Base-by-base conservation (phyloP, 2,888 invertebrate species). In the Cabera pusaria region DNA sequence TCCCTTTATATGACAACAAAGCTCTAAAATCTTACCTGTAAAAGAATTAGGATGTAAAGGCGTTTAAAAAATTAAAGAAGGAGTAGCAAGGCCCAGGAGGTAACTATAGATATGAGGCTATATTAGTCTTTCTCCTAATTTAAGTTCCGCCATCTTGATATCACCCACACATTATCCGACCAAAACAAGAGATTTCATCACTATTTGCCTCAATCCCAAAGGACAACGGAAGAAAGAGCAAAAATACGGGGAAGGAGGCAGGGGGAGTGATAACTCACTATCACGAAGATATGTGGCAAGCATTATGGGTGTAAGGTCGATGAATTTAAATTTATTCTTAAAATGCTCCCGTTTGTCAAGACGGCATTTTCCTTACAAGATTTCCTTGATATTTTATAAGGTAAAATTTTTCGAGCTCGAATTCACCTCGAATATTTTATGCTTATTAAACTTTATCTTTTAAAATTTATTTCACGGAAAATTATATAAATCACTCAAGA, bases 321-420 rank as follows among this genome's bases (percentile, higher is more conserved):
- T 64, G 56, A 62, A 62, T 65, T 64, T 62, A 61, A 64, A 64
- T 62, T 62, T 61, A 57, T 56, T 55, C 53, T 49, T 52, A 59
- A 59, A 60, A 54, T 48, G 59, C 46, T 41, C 12, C 35, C 50
- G 53, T 56, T 57, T 56, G 56, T 63, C 52, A 54, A 32, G 26
- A 19, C 18, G 23, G 39, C 24, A 21, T 45, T 51, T 39, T 21
- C 40, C 44, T 44, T 43, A 39, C 43, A 44, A 35, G 28, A 34
- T 39, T 43, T 32, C 26, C 28, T 23, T 36, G 25, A 37, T 18
- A 25, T 29, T 28, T 28, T 9, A 27, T 26, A 22, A 2, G 29
- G 17, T 21, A 9, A 10, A 23, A 40, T 40, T 34, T 32, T 21
- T 6, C n/a, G n/a, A 21, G 6, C 21, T 31, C 7, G n/a, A 14